Base-by-base conservation (phyloP, 2,113 vertebrate species). In the Pluvianellus socialis region DNA sequence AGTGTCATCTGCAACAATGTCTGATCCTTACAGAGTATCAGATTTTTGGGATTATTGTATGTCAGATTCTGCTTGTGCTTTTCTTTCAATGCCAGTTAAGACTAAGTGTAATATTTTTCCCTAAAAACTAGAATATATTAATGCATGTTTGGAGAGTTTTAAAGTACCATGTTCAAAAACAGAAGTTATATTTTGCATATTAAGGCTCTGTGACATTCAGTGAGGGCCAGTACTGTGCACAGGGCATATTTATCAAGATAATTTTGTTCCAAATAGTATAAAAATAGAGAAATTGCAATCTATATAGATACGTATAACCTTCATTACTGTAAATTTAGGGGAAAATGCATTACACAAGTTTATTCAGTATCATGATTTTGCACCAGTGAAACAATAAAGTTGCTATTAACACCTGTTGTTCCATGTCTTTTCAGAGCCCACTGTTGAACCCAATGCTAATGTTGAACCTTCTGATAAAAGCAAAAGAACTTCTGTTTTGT, bases 311-410 rank as follows among this genome's bases (percentile, higher is more conserved):
- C 97, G 98, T 98, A 98, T 98, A 98, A 98, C 97, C 97, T 97
- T 97, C 96, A 90, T 97, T 97, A 98, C 97, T 98, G 97, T 98
- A 98, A 98, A 98, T 98, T 98, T 98, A 98, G 97, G 97, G 97
- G 93, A 91, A 97, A 98, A 97, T 96, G 94, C 97, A 96, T 98
- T 98, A 95, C 97, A 98, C 95, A 67, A 89, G 95, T 97, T 97
- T 96, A 95, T 96, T 96, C 92, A 42, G 88, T 98, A 97, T 97
- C 93, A 97, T 96, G 81, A 96, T 96, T 98, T 98, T 98, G 96
- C 98, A 98, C 98, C 98, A 93, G 97, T 98, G 97, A 97, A 98
- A 98, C 97, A 98, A 98, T 98, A 98, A 98, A 98, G 95, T 98
- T 98, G 96, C 95, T 98, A 97, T 98, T 98, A 98, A 98, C 98